Percentiles rank a stretch among this genome's conserved stretches.
These are phyloP conservation scores for Hoplostethus mediterraneus DNA, from an alignment of 2,797 vertebrate species.

Conservation along the genomic window DNA sequence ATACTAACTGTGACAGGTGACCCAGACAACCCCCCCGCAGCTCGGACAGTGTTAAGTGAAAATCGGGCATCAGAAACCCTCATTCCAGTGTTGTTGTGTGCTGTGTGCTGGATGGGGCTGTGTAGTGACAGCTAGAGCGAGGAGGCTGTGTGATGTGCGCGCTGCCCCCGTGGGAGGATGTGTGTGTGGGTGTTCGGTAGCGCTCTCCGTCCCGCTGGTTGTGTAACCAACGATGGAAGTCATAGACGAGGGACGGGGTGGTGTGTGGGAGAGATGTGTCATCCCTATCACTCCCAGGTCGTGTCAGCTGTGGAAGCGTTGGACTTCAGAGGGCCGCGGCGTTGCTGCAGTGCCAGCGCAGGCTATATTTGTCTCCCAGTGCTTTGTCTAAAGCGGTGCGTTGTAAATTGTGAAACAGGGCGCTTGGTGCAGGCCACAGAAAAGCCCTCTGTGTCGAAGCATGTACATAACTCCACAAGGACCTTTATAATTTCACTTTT, in stretches of 20 bases:
- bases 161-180: conserved; percentile 77
- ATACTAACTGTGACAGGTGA: conserved; percentile 59
- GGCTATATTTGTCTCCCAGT: conserved; percentile 77
- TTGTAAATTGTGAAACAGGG: conserved; percentile 44
- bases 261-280: conserved; percentile 85
- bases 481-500: conserved; percentile 1
- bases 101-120: conserved; percentile 43
- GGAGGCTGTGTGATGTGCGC: conserved; percentile 68
- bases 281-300: conserved; percentile 83
- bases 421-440: conserved; percentile 56
- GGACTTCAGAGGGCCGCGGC: conserved; percentile 79
- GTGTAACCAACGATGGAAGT: conserved; percentile 84
- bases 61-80: conserved; percentile 61
- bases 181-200: conserved; percentile 82
- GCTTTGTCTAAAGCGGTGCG: conserved; percentile 60
- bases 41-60: conserved; percentile 61
- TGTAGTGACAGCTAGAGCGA: conserved; percentile 35
- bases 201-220: conserved; percentile 78
- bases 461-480: conserved; percentile 27
- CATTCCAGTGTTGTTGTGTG: conserved; percentile 55
- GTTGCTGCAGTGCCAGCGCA: conserved; percentile 60
- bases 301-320: conserved; percentile 79
- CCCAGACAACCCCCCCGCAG: conserved; percentile 54
- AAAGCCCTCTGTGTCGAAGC: conserved; percentile 26
- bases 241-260: conserved; percentile 80